Evolutionary conservation across 2,888 invertebrate species (phyloP).

Genomic region (Melanostoma mellinum): DNA sequence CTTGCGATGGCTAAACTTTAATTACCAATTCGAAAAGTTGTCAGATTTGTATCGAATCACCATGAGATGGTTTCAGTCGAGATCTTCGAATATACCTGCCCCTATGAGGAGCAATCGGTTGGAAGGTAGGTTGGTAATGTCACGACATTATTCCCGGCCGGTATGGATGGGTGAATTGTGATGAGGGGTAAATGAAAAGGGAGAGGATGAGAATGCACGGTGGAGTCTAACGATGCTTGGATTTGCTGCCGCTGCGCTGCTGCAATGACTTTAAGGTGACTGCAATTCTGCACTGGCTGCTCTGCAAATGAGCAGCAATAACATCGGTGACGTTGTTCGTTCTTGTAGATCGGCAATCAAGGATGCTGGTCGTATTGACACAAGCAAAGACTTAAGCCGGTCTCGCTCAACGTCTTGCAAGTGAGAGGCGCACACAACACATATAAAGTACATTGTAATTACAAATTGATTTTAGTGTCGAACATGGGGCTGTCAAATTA

Average conservation of each 20-base stretch:
- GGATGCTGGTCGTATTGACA: conserved; percentile 67
- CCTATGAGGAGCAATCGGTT: conserved; percentile 51
- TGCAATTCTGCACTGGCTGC: conserved; percentile 50
- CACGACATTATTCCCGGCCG: conserved; percentile 71
- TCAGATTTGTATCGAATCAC: conserved; percentile 73
- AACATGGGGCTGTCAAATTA: conserved; percentile 73
- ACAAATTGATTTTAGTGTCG: conserved; percentile 73
- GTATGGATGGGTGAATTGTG: conserved; percentile 30
- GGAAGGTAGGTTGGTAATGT: conserved; percentile 72
- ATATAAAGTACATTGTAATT: conserved; percentile 69
- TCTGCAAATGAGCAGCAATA: conserved; percentile 70
- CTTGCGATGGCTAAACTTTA: conserved; percentile 69
- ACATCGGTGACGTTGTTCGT: conserved; percentile 71
- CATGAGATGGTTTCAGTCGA: conserved; percentile 70
- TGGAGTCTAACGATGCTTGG: conserved; percentile 55
- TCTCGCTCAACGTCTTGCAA: conserved; percentile 15
- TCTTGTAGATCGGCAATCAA: conserved; percentile 72
- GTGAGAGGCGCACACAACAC: conserved; percentile 36
- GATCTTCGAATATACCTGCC: conserved; percentile 53
- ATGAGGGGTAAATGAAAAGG: neutral
- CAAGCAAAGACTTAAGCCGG: conserved; percentile 42
- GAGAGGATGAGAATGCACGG: conserved; percentile 1
- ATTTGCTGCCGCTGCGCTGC: conserved; percentile 22
- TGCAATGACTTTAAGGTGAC: conserved; percentile 58
- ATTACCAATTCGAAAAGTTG: conserved; percentile 73